Conservation (phyloP, 2,888 invertebrate genomes). For the Nemurella pictetii region DNA sequence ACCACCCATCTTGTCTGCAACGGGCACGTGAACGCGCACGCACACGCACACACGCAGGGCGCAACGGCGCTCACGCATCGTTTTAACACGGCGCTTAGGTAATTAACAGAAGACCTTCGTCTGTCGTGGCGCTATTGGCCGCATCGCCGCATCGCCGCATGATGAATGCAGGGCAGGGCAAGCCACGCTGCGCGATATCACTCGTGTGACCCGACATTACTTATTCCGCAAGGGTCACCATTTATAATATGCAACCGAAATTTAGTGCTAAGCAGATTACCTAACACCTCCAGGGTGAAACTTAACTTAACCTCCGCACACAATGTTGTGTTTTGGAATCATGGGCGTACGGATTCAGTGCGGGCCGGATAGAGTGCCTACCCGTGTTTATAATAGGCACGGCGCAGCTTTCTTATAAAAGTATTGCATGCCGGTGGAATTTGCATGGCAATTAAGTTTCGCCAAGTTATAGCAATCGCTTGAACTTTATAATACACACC, state of each 20-base stretch:
- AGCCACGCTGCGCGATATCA: neutral
- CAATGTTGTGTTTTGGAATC: neutral
- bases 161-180: neutral
- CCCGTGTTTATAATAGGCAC: neutral
- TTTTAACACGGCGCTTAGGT: neutral
- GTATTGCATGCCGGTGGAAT: neutral
- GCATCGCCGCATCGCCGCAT: too few species aligned
- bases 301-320: neutral
- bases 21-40: neutral
- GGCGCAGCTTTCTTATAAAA: neutral
- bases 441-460: too few species aligned
- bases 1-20: neutral
- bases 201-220: neutral
- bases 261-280: neutral
- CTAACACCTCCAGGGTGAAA: neutral
- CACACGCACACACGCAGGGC: neutral
- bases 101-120: neutral
- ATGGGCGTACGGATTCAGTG: neutral
- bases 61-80: neutral
- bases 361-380: neutral
- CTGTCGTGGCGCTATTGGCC: neutral
- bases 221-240: neutral
- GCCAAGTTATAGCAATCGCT: neutral
- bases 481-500: neutral
- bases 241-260: neutral